Evolutionary conservation across 2,113 vertebrate genomes (phyloP), one percentile per base, ranked within the genome.

Genomic region (Tyrannus savana): DNA sequence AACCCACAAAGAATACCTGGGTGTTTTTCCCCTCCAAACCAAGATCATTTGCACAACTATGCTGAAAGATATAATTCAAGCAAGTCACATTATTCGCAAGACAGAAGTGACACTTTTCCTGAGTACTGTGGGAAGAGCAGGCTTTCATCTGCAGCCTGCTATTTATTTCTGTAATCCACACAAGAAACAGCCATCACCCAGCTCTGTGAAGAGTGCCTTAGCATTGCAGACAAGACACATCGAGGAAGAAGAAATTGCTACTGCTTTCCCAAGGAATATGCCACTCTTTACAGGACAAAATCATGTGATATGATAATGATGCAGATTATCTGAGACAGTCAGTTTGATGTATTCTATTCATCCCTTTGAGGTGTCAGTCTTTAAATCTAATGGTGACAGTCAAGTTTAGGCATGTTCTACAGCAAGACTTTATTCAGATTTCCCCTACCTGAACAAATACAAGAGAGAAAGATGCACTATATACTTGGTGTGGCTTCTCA

Each of bases 121-220:
- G 33, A 74, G 27, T 89, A 31, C 27, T 68, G 62, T 46, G 39
- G 50, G 85, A 90, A 73, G 59, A 69, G 49, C 35, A 91, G 79
- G n/a, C 66, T 93, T 91, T 95, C 77, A 49, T 93, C 58, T 91
- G 58, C 73, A 94, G 59, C 35, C 46, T 87, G 35, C 67, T 91
- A 30, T 87, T 87, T 82, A 53, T 82, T 94, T 94, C 58, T 69
- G 25, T 31, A 72, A 35, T 84, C 41, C 49, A 9, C 23, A 50
- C 42, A 81, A 78, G 79, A 71, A 87, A 39, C 52, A 84, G 39
- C 80, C 42, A 42, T 88, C 73, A 63, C 35, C 39, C 39, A 67
- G 60, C 52, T 72, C 80, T 67, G 35, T 71, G 60, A 80, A 77
- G 63, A 89, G 47, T 78, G 46, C 14, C 35, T 69, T 47, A 59